A percentile compares a stretch with the other conserved stretches of the same genome.
phyloP scores from a whole-genome alignment of 2,113 vertebrate genomes.

The Pandion haliaetus region DNA sequence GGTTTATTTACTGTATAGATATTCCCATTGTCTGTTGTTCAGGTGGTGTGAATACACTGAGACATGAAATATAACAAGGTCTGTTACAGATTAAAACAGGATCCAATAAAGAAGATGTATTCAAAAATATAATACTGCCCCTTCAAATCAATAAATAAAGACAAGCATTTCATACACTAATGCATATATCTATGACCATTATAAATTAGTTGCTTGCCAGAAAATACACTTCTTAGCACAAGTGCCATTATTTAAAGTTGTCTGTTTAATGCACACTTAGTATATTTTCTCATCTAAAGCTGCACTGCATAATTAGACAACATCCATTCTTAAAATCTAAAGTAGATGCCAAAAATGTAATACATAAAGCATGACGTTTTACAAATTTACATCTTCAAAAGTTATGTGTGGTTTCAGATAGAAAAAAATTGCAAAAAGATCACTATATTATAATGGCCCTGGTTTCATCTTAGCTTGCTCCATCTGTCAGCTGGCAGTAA shows the following conservation, averaged over 20 bases:
- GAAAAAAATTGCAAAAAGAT: constrained; percentile 70
- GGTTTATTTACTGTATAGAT: constrained; percentile 58
- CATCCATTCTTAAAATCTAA: constrained; percentile 84
- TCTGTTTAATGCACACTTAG: constrained; percentile 86
- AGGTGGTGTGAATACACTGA: constrained; percentile 61
- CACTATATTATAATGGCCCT: constrained; percentile 45
- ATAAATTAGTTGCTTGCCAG: constrained; percentile 87
- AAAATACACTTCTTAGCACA: constrained; percentile 87
- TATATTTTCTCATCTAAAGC: constrained; percentile 81
- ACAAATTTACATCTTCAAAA: constrained; percentile 80
- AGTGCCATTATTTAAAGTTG: constrained; percentile 86
- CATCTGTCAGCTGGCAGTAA: constrained; percentile 46
- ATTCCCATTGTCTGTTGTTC: constrained; percentile 72
- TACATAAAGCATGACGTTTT: constrained; percentile 76
- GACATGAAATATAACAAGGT: constrained; percentile 73
- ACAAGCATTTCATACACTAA: constrained; percentile 85
- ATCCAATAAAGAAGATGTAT: constrained; percentile 76
- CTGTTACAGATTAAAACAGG: constrained; percentile 75
- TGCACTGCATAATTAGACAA: constrained; percentile 82
- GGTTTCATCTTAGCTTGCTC: constrained; percentile 31
- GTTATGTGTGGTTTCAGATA: constrained; percentile 71
- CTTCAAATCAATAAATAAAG: constrained; percentile 86
- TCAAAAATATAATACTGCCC: constrained; percentile 79
- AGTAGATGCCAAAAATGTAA: constrained; percentile 79
- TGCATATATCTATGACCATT: constrained; percentile 85